phyloP scores from a whole-genome alignment of 2,888 invertebrate genomes.

The Baronia brevicornis region DNA sequence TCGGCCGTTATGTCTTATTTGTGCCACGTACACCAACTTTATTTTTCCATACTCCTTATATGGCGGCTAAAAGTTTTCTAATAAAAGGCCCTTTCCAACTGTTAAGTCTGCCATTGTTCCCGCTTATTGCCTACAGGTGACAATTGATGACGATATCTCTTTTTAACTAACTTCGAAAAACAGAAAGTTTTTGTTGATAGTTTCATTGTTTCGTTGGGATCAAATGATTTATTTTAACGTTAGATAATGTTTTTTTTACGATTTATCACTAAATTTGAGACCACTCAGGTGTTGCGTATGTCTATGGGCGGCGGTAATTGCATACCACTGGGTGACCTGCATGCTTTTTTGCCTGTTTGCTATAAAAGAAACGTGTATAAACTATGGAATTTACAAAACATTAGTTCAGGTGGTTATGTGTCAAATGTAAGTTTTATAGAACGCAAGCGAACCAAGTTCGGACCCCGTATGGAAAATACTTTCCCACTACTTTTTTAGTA shows the following conservation, averaged over 20 bases:
- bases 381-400: too few species aligned
- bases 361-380: too few species aligned
- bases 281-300: not conserved
- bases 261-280: not conserved
- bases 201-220: conserved; percentile 20
- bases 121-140: conserved; percentile 69
- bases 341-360: too few species aligned
- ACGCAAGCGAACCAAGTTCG: too few species aligned
- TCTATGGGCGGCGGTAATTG: too few species aligned
- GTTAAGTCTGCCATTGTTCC: conserved; percentile 47
- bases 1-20: conserved; percentile 64
- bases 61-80: conserved; percentile 65
- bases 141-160: conserved; percentile 69
- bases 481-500: too few species aligned
- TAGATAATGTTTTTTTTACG: conserved; percentile 4
- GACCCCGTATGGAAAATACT: too few species aligned
- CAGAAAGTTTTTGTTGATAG: conserved; percentile 29
- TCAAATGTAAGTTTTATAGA: too few species aligned
- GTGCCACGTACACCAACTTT: conserved; percentile 62
- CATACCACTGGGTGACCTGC: too few species aligned
- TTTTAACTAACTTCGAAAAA: conserved; percentile 56
- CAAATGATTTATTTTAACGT: conserved; percentile 6
- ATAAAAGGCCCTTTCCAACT: conserved; percentile 62
- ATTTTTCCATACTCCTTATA: conserved; percentile 58
- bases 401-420: too few species aligned